Percentiles rank a stretch among this genome's conserved stretches.
phyloP scores from a whole-genome alignment of 2,888 invertebrate species.

The Hypercompe scribonia region DNA sequence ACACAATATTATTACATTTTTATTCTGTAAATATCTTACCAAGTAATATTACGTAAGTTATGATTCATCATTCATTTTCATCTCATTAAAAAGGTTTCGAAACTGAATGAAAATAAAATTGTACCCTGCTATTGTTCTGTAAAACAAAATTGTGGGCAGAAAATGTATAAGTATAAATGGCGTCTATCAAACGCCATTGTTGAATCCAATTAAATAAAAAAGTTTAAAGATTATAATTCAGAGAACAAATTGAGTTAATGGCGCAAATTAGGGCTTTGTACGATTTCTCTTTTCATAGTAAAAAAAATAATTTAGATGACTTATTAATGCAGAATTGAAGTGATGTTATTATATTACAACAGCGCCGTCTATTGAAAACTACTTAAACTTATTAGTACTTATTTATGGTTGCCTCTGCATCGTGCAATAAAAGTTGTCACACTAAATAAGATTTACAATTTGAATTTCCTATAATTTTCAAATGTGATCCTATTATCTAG shows the following conservation, averaged over 20 bases:
- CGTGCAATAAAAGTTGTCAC: neutral
- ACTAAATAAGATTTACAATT: neutral
- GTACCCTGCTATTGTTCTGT: constrained; percentile 5
- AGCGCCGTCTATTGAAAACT: neutral
- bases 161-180: constrained; percentile 16
- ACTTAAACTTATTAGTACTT: neutral
- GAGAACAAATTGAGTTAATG: constrained; percentile 29
- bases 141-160: neutral
- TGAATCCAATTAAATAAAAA: constrained; percentile 29
- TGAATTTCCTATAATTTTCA: neutral
- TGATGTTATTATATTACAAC: neutral
- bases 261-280: constrained; percentile 22
- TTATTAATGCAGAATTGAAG: neutral
- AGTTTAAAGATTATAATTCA: constrained; percentile 22
- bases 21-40: neutral
- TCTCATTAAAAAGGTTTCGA: neutral
- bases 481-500: neutral
- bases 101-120: constrained; percentile 9
- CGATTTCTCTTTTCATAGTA: neutral
- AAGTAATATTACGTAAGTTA: neutral
- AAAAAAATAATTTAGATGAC: neutral
- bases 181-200: constrained; percentile 29
- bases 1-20: neutral
- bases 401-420: neutral
- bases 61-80: neutral